These are phyloP conservation scores for Falco naumanni DNA, from an alignment of 2,797 vertebrate species.

Conservation along the genomic window DNA sequence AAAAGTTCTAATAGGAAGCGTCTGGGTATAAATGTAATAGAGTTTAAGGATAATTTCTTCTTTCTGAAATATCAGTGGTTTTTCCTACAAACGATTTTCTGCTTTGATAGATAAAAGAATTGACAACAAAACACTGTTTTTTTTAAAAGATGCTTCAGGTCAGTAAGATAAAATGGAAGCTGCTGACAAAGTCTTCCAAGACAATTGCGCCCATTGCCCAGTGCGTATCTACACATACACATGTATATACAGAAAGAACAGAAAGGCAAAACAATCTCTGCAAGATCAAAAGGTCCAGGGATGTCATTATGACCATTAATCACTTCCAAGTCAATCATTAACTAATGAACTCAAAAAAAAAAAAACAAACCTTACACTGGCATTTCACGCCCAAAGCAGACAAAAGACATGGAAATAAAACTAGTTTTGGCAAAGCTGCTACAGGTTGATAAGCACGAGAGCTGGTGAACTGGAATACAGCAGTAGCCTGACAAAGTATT, in stretches of 20 bases:
- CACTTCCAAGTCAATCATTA: background rate
- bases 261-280: background rate
- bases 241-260: background rate
- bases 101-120: background rate
- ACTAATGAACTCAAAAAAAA: background rate
- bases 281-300: background rate
- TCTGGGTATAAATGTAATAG: background rate
- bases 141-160: background rate
- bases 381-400: background rate
- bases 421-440: background rate
- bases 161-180: background rate
- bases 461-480: background rate
- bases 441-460: background rate
- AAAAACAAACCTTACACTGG: too few species aligned
- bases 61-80: background rate
- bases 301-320: background rate
- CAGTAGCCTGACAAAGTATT: background rate
- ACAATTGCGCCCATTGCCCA: background rate
- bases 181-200: background rate
- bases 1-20: background rate
- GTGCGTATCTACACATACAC: background rate
- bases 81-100: background rate
- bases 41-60: background rate
- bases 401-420: background rate
- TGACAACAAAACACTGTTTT: background rate